These are phyloP conservation scores for Alces alces DNA, from an alignment of 2,113 vertebrate genomes.

Conservation along the genomic window DNA sequence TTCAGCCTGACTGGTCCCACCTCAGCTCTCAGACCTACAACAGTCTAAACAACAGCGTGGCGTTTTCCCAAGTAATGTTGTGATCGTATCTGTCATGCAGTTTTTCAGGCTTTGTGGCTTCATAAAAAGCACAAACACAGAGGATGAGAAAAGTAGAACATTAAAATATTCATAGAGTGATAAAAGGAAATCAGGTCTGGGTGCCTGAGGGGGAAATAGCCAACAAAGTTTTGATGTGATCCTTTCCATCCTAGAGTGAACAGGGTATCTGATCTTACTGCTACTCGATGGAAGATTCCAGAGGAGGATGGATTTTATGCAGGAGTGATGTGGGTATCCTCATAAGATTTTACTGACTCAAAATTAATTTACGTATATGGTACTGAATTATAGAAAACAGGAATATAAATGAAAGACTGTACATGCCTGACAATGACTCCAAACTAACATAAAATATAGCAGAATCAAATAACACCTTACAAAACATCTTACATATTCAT, in stretches of 20 bases:
- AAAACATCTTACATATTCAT: background rate
- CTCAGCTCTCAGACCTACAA: background rate
- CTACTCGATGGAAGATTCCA: background rate
- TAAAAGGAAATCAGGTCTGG: constrained; percentile 22
- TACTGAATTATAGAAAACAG: background rate
- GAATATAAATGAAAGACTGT: background rate
- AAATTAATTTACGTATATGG: background rate
- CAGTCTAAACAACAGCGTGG: rapidly evolving
- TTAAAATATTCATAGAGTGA: background rate
- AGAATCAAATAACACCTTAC: background rate
- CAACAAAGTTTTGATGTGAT: background rate
- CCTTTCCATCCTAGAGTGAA: background rate
- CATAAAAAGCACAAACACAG: background rate
- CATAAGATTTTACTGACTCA: background rate
- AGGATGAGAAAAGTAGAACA: background rate
- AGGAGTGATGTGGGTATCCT: background rate
- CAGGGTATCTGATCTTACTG: background rate
- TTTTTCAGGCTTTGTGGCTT: background rate
- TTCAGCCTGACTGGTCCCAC: background rate
- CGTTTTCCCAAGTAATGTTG: background rate
- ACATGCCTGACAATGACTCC: background rate
- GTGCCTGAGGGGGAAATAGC: background rate
- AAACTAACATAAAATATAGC: constrained; percentile 8
- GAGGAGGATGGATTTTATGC: background rate
- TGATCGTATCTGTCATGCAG: background rate